These are phyloP conservation scores for Polymixis flavicincta DNA, from an alignment of 2,888 invertebrate genomes.

Conservation along the genomic window DNA sequence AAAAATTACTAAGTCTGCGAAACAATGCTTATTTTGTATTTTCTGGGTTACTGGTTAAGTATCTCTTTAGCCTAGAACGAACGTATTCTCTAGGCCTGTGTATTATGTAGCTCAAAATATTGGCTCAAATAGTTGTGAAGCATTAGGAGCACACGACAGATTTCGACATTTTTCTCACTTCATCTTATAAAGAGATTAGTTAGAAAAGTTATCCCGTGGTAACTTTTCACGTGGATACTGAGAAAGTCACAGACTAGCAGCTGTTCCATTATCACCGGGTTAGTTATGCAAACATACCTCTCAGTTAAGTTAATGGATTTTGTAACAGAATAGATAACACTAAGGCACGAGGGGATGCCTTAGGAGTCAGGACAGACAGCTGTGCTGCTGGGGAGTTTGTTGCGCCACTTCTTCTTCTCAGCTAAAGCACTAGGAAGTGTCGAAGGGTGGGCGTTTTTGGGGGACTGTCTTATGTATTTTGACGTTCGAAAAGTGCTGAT, in stretches of 20 bases:
- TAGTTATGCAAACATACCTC: background rate
- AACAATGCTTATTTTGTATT: constrained; percentile 23
- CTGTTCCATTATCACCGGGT: background rate
- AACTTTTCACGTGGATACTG: background rate
- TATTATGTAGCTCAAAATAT: background rate
- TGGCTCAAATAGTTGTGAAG: background rate
- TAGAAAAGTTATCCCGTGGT: background rate
- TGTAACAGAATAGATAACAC: constrained; percentile 1
- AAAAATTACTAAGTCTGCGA: constrained; percentile 10
- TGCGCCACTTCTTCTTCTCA: too few relatives aligned
- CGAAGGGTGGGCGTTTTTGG: too few relatives aligned
- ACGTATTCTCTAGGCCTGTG: background rate
- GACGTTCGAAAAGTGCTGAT: too few relatives aligned
- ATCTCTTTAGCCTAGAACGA: constrained; percentile 7
- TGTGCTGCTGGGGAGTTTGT: too few relatives aligned
- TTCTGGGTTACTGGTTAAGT: constrained; percentile 9
- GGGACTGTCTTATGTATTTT: too few relatives aligned
- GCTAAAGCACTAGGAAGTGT: too few relatives aligned
- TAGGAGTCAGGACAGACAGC: background rate
- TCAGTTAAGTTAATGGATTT: constrained; percentile 2
- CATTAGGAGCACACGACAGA: background rate
- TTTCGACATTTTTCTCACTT: background rate
- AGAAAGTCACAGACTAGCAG: background rate
- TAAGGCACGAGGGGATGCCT: background rate
- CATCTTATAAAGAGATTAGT: background rate